phyloP scores from a whole-genome alignment of 2,797 vertebrate genomes.

The Microchirus variegatus region DNA sequence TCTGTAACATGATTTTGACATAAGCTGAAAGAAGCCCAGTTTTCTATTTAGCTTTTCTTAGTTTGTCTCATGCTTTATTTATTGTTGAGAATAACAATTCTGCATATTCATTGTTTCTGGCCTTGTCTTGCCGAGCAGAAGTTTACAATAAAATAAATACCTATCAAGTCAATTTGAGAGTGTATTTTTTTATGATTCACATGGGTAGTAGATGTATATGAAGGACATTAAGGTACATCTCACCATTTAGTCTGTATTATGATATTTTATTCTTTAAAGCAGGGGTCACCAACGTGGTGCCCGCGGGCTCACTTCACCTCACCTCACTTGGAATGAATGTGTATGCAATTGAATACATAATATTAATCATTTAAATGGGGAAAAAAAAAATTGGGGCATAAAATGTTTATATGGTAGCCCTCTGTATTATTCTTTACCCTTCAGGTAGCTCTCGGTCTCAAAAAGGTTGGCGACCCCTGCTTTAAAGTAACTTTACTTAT shows the following conservation, averaged over 20 bases:
- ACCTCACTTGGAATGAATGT: too few relatives aligned
- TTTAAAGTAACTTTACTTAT: too few relatives aligned
- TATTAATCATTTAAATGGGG: too few relatives aligned
- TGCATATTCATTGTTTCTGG: constrained; percentile 40
- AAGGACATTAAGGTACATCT: constrained; percentile 7
- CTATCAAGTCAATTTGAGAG: constrained; percentile 35
- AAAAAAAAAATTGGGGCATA: too few relatives aligned
- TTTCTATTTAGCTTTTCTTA: constrained; percentile 32
- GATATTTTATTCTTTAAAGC: neutral
- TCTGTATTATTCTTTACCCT: too few relatives aligned
- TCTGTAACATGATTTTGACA: constrained; percentile 40
- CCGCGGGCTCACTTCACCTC: too few relatives aligned
- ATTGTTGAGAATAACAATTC: constrained; percentile 49
- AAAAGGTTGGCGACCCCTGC: too few relatives aligned
- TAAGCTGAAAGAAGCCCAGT: too few relatives aligned
- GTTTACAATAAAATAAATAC: constrained; percentile 58
- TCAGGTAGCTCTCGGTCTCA: too few relatives aligned
- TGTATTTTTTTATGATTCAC: constrained; percentile 17
- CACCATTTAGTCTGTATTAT: constrained; percentile 10
- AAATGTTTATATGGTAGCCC: too few relatives aligned
- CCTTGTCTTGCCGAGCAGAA: constrained; percentile 49
- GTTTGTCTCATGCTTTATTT: constrained; percentile 78
- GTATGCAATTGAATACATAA: too few relatives aligned
- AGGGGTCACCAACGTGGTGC: too few relatives aligned
- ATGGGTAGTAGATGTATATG: neutral